Percentiles rank a stretch among this genome's conserved stretches.
Conservation (phyloP, 1,140 invertebrate genomes). For the Episyrphus balteatus region DNA sequence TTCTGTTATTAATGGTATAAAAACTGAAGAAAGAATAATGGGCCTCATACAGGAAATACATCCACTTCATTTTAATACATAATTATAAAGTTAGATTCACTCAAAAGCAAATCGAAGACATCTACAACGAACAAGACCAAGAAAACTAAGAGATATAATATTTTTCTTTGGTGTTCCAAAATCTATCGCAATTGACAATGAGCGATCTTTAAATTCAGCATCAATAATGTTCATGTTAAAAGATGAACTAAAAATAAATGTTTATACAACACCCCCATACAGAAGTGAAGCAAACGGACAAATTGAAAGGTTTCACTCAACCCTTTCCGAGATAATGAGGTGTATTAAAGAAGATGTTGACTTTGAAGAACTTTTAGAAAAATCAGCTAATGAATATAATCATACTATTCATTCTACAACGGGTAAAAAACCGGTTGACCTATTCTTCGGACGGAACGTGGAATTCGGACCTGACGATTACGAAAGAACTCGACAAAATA, state of each 20-base stretch:
- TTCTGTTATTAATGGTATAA: background rate
- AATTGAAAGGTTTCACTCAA: slow-evolving; percentile 1
- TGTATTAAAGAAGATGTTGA: slow-evolving; percentile 3
- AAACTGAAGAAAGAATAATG: background rate
- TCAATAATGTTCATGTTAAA: background rate
- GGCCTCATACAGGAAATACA: background rate
- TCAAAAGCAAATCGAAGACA: background rate
- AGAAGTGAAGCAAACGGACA: slow-evolving; percentile 5
- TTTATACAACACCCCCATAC: background rate
- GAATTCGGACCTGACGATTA: background rate
- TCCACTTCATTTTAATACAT: background rate
- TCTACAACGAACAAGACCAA: slow-evolving; percentile 4
- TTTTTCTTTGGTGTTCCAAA: too few relatives aligned
- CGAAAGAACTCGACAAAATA: background rate
- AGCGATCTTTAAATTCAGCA: background rate
- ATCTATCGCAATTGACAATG: slow-evolving; percentile 7
- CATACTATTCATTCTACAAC: slow-evolving; percentile 5
- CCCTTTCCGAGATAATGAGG: slow-evolving; percentile 4
- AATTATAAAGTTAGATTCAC: background rate
- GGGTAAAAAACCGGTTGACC: slow-evolving; percentile 3
- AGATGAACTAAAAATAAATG: background rate
- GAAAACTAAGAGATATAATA: background rate
- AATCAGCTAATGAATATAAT: slow-evolving; percentile 8
- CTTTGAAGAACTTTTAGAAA: slow-evolving; percentile 4
- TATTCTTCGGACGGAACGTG: slow-evolving; percentile 1